A percentile compares a stretch with the other conserved stretches of the same genome.
phyloP scores from a whole-genome alignment of 2,888 invertebrate species.

The Lasioglossum morio region DNA sequence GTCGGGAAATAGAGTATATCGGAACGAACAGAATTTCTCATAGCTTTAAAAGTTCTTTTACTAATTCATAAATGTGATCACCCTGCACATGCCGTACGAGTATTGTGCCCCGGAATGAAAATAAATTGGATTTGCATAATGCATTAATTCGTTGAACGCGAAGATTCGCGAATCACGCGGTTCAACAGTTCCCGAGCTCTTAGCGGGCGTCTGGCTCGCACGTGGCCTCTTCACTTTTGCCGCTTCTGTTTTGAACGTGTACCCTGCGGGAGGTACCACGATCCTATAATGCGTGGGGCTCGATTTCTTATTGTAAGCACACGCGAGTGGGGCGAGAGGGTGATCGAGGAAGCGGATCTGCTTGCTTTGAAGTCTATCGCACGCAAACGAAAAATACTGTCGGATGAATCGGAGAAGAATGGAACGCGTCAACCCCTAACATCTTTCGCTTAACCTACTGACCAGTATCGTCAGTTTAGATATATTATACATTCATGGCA shows the following conservation, averaged over 20 bases:
- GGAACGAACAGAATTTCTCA: neutral
- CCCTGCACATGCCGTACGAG: neutral
- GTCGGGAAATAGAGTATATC: neutral
- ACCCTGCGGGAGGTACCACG: slow-evolving; percentile 70
- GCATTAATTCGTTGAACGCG: slow-evolving; percentile 75
- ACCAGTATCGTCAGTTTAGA: neutral
- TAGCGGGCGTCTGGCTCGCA: slow-evolving; percentile 74
- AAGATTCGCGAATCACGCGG: slow-evolving; percentile 77
- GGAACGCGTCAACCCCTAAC: neutral
- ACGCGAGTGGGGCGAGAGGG: slow-evolving; percentile 2
- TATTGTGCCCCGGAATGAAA: neutral
- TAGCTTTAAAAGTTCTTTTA: neutral
- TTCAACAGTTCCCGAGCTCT: slow-evolving; percentile 81
- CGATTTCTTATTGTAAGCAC: slow-evolving; percentile 69
- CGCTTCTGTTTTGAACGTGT: slow-evolving; percentile 80
- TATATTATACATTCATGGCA: neutral
- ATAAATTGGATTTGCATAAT: slow-evolving; percentile 64
- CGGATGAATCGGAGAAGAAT: neutral
- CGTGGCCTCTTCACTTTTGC: slow-evolving; percentile 77
- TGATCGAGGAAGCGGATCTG: slow-evolving; percentile 25
- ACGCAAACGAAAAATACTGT: slow-evolving; percentile 35
- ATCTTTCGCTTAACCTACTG: slow-evolving; percentile 13
- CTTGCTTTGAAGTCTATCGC: slow-evolving; percentile 51
- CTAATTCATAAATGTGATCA: neutral
- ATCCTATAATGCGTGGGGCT: slow-evolving; percentile 63